Evolutionary conservation across 37 sponge, comb jelly and placozoan genomes (phyloP), one percentile per base, ranked within the genome.

Genomic region (Agelas oroides): DNA sequence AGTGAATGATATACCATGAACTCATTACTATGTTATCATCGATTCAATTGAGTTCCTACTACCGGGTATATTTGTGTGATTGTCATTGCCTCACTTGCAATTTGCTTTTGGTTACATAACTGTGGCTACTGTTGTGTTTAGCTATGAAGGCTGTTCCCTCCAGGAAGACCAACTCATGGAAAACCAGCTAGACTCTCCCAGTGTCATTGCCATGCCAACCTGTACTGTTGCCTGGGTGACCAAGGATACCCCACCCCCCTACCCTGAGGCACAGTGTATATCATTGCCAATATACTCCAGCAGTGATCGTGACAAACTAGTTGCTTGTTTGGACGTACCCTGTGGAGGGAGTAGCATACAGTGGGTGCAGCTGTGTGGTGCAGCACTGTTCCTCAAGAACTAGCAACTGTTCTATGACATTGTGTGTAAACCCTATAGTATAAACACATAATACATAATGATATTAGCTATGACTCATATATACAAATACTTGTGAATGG

Each of bases 191-290:
- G 90, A 98, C 66, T 95, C 99, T 33, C 92, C 94, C n/a, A 88
- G 87, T 12, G 74, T 76, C 17, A 28, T 72, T 54, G 66, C 93
- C 30, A 63, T 94, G 20, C 97, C 99, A 17, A 56, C 87, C 39
- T 97, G 97, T 73, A 60, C 62, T 15, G 65, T 98, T 65, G 91
- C 95, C 59, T 98, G 99, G 97, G 90, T 96, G 25, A 67, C 75
- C 52, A 89, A 77, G 71, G 80, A 86, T 32, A 75, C 94, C 13
- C 81, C 88, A 28, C 84, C 87, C 38, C 87, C 91, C 1, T 93
- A 95, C 41, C 65, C 79, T 24, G 46, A 39, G 15, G 52, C 14
- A 0, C 78, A 90, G 63, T 92, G 88, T 46, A 21, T 93, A 18
- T 68, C 71, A 14, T 56, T 96, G 23, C 95, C 96, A 23, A 24